phyloP scores from a whole-genome alignment of 2,888 invertebrate genomes.

The Drosophila prostipennis region DNA sequence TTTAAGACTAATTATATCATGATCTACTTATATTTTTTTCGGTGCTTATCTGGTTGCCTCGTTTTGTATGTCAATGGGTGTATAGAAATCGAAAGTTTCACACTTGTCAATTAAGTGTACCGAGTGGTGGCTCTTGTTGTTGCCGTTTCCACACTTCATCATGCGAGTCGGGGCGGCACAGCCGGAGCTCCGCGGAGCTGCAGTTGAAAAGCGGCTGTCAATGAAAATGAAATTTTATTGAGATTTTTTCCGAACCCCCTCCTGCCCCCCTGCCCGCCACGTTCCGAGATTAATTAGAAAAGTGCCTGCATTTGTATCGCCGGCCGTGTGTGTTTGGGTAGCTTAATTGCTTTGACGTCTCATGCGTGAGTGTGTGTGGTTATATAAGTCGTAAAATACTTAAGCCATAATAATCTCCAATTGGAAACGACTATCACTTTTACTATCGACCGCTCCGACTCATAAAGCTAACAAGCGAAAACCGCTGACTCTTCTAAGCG shows the following conservation, averaged over 20 bases:
- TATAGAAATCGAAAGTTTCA: constrained; percentile 79
- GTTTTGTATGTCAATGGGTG: constrained; percentile 76
- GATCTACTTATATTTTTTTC: constrained; percentile 2
- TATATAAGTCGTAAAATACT: constrained; percentile 79
- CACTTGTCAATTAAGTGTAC: constrained; percentile 79
- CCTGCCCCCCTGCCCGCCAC: neutral
- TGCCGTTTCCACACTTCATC: constrained; percentile 53
- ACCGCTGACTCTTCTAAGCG: constrained; percentile 67
- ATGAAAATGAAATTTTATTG: constrained; percentile 80
- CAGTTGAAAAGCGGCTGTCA: constrained; percentile 79
- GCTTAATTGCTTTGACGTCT: constrained; percentile 77
- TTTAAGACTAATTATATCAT: neutral
- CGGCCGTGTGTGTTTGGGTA: constrained; percentile 65
- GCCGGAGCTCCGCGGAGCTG: constrained; percentile 28
- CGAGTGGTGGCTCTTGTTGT: constrained; percentile 49
- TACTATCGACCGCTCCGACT: constrained; percentile 56
- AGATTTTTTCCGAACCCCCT: constrained; percentile 58
- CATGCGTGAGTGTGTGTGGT: constrained; percentile 48
- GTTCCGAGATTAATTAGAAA: constrained; percentile 76
- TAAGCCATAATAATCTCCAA: constrained; percentile 78
- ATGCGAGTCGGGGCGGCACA: constrained; percentile 21
- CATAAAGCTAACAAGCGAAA: constrained; percentile 55
- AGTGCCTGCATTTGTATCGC: constrained; percentile 52
- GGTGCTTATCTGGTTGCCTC: constrained; percentile 1
- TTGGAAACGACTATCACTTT: constrained; percentile 78